Base-by-base conservation (phyloP, 2,888 invertebrate genomes). In the Himalopsyche kuldschensis region DNA sequence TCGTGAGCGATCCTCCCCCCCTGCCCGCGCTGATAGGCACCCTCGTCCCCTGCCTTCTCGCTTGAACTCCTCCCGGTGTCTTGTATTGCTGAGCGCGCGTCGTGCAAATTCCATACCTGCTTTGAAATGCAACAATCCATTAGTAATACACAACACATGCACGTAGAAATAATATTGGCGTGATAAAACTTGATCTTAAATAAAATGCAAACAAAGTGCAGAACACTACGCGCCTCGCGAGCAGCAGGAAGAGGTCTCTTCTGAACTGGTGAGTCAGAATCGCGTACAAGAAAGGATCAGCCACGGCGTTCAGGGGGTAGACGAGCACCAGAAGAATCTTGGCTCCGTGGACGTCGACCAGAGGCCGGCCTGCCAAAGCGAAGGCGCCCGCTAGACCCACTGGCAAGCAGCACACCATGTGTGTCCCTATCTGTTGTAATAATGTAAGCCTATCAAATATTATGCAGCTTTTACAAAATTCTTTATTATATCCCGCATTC, bases 241-340 rank as follows among this genome's bases (percentile, higher is more conserved):
- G 90, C 63, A 96, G 89, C 15, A 93, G 91, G 80, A 94, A 92
- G 30, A 96, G 91, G 89, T 97, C 97, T 87, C 94, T 92, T 69
- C 97, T 93, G 88, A 97, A 97, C 89, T 97, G 97, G 85, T 96
- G 94, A 8, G 97, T 98, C 88, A 97, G 91, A 87, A 98, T 96
- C 24, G 97, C 97, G 89, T 98, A 98, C 3, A 98, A 91, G 91
- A 97, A 97, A 0, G 98, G 98, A 90, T 98, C 97, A 55, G 97
- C 97, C 89, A 97, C 97, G 0, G 97, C 96, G 90, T 98, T 98
- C 85, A 98, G 90, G 0, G 98, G 98, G 89, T 97, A 97, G 89
- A 98, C 97, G 89, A 98, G 97, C 10, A 98, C 97, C 84, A 97
- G 90, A 15, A 97, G 90, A 78, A 98, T 95, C 90, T 96, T 96